Conservation (phyloP, 2,113 vertebrate species). For the Eulemur rufifrons region DNA sequence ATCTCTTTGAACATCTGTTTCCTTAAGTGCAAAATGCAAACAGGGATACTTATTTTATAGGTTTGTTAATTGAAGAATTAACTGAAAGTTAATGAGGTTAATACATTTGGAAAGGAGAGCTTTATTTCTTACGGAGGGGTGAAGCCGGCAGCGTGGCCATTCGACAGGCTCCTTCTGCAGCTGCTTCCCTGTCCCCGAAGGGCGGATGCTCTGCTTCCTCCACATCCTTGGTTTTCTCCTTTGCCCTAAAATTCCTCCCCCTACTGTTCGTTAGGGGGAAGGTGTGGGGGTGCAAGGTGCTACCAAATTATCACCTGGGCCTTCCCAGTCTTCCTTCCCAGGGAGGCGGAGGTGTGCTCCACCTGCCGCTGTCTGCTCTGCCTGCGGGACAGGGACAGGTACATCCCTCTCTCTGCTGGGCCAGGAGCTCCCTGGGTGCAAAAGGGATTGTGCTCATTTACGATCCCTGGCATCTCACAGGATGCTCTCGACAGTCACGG, state of each 20-base stretch:
- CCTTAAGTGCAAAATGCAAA: background rate
- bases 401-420: too few species aligned
- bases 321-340: background rate
- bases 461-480: background rate
- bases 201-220: background rate
- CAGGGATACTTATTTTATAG: background rate
- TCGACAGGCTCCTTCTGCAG: too few species aligned
- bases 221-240: background rate
- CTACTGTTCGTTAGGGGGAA: background rate
- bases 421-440: background rate
- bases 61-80: too few species aligned
- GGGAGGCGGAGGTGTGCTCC: background rate
- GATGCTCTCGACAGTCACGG: background rate
- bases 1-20: background rate
- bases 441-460: background rate
- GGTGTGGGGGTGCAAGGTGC: background rate
- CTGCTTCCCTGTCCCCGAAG: background rate
- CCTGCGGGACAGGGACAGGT: background rate
- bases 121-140: too few species aligned
- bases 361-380: background rate
- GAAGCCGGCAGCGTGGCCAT: too few species aligned
- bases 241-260: background rate
- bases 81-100: too few species aligned
- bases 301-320: background rate
- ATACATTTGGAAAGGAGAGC: too few species aligned